Conservation (phyloP, 2,113 vertebrate genomes). For the Naja naja region DNA sequence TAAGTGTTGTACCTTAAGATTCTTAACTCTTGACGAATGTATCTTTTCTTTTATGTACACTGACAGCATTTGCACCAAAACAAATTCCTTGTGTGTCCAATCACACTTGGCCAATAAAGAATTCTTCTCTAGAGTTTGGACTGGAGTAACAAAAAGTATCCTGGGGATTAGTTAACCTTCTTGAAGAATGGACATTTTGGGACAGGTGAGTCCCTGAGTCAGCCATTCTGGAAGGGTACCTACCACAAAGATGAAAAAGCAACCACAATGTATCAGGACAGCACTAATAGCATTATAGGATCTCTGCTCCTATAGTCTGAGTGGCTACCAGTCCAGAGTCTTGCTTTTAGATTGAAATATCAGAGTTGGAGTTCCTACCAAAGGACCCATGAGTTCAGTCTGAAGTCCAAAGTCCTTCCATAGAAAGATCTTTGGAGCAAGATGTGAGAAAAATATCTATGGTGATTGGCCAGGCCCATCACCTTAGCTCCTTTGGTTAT, state of each 20-base stretch:
- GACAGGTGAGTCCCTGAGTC: background rate
- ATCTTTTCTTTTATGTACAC: no score
- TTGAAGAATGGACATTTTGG: background rate
- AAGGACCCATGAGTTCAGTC: background rate
- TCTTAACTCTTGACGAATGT: no score
- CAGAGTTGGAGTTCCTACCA: background rate
- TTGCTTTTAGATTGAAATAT: background rate
- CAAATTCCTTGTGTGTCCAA: no score
- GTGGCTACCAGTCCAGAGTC: background rate
- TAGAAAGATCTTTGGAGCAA: background rate
- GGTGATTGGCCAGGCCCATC: background rate
- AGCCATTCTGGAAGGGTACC: background rate
- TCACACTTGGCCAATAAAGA: no score
- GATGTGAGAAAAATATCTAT: background rate
- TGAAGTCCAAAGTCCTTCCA: background rate
- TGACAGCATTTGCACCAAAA: no score
- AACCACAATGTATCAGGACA: background rate
- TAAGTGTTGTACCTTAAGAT: no score
- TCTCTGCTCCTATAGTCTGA: background rate
- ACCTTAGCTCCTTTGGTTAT: background rate
- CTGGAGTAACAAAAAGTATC: background rate
- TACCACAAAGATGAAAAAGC: background rate
- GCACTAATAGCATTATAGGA: background rate
- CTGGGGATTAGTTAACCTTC: background rate
- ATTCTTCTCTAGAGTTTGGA: background rate